Base-by-base conservation (phyloP, 92 coral and sea anemone genomes). In the Porites lobata region DNA sequence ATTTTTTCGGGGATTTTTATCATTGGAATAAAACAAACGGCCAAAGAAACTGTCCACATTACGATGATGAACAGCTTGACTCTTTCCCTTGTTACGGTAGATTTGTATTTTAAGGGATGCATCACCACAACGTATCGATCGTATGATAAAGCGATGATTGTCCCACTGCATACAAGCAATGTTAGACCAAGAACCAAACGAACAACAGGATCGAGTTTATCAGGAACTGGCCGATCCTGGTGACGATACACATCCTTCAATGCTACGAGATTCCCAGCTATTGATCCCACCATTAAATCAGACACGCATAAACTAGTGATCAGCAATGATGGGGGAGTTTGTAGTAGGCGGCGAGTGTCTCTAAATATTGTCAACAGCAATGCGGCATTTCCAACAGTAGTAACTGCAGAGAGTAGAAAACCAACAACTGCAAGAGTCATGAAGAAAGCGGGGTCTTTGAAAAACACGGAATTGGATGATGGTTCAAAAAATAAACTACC, bases 101-200 rank as follows among this genome's bases (percentile, higher is more conserved):
- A 24, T 47, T 56, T 83, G 86, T 91, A 79, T 8, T 47, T 62
- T 22, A 87, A 72, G 11, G 94, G 85, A 38, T 83, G 78, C 19
- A 75, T 69, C 20, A 91, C 94, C 6, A 85, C 93, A 66, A 90
- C 8, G 22, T 77, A 79, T 1, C 93, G 93, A 65, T 90, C 93
- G 14, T 47, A 72, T 8, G 93, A 90, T n/a, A 90, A 50, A 9
- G 82, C 81, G 12, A 82, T 75, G 21, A 90, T 85, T 7, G 89
- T 90, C 29, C 82, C 65, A 50, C 82, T 90, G 32, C 81, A 79
- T 3, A 84, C 89, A 74, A 90, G 85, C 57, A 90, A 64, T 22
- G 82, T 54, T 22, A 85, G 38, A n/a, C 86, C 73, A 1, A 90
- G 75, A 18, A 79, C 47, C 14, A 90, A 54, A 9, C 72, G 63